Conservation (phyloP, 2,797 vertebrate species). For the Bryconaethiops microstoma region DNA sequence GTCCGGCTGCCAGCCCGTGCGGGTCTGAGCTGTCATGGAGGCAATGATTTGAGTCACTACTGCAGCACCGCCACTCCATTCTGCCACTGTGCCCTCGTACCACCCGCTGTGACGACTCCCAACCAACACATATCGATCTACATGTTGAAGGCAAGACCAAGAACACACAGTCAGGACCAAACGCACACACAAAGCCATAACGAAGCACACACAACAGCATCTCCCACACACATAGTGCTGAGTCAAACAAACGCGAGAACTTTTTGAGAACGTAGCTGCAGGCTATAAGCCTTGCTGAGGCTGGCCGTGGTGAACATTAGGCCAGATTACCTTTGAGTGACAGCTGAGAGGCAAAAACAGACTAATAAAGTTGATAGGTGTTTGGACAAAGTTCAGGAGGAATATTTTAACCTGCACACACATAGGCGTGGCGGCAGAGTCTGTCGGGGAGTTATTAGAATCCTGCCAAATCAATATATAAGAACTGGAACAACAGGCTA, state of each 20-base stretch:
- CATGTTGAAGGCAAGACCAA: conserved; percentile 45
- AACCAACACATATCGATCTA: conserved; percentile 89
- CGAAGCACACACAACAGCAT: not conserved
- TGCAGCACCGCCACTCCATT: conserved; percentile 84
- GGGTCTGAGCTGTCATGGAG: conserved; percentile 79
- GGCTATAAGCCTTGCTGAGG: conserved; percentile 7
- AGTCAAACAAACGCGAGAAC: conserved; percentile 22
- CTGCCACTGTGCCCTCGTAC: conserved; percentile 64
- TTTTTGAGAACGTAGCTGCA: not conserved
- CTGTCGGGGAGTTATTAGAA: conserved; percentile 28
- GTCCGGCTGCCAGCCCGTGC: conserved; percentile 86
- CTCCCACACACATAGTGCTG: conserved; percentile 19
- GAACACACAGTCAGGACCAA: conserved; percentile 10
- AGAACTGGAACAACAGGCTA: conserved; percentile 37
- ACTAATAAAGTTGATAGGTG: conserved; percentile 19
- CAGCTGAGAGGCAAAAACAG: conserved; percentile 15
- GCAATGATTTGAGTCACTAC: conserved; percentile 85
- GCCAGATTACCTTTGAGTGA: conserved; percentile 25
- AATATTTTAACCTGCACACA: conserved; percentile 18
- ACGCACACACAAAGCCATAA: conserved; percentile 11
- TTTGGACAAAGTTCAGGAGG: not conserved
- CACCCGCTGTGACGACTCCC: conserved; percentile 83
- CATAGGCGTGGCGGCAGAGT: not conserved
- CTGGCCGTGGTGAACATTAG: not conserved
- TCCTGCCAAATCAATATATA: conserved; percentile 37